A percentile compares a stretch with the other conserved stretches of the same genome.
Evolutionary conservation across 1,140 invertebrate genomes (phyloP).

Genomic region (Drosophila burlai): DNA sequence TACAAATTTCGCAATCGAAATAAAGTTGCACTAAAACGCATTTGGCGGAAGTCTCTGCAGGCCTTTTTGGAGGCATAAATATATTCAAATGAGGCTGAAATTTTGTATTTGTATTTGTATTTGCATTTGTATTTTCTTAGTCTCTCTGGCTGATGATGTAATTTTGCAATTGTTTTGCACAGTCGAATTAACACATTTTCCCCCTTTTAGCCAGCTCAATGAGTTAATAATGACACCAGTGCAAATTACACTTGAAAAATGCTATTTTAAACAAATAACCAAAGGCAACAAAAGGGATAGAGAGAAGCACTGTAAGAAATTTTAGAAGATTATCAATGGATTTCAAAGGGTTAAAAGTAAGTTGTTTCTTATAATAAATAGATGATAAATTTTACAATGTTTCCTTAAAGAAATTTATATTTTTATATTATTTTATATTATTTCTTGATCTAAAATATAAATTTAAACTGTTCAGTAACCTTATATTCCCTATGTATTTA

Average conservation of each 20-base stretch:
- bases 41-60: slow-evolving; percentile 42
- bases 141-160: slow-evolving; percentile 42
- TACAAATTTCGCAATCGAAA: slow-evolving; percentile 75
- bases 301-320: background rate
- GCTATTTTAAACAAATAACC: background rate
- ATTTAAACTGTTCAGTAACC: too few species aligned
- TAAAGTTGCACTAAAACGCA: slow-evolving; percentile 79
- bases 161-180: slow-evolving; percentile 60
- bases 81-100: slow-evolving; percentile 44
- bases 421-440: too few species aligned
- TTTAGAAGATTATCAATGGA: accelerated
- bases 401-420: background rate
- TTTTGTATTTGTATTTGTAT: background rate
- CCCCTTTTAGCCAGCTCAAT: slow-evolving; percentile 35
- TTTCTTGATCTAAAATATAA: background rate
- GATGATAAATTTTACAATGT: background rate
- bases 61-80: slow-evolving; percentile 14
- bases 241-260: slow-evolving; percentile 14
- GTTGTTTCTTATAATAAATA: background rate
- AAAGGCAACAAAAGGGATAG: slow-evolving; percentile 9
- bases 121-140: slow-evolving; percentile 16
- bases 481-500: too few species aligned
- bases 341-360: background rate
- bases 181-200: slow-evolving; percentile 65
- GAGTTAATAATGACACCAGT: slow-evolving; percentile 65